phyloP scores from a whole-genome alignment of 2,888 invertebrate genomes.

The Aricia artaxerxes region DNA sequence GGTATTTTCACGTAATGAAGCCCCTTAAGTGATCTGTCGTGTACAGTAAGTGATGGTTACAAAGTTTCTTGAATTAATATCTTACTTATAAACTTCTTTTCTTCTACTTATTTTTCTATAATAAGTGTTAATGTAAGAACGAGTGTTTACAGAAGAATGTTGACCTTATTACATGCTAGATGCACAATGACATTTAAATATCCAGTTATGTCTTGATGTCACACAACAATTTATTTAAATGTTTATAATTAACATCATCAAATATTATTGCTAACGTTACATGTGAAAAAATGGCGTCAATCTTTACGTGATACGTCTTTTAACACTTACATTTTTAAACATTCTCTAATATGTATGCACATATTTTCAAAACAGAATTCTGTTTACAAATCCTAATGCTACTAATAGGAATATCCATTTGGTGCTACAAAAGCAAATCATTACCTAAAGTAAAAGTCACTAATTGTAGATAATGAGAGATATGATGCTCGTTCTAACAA shows the following conservation, averaged over 20 bases:
- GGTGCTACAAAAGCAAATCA: not conserved
- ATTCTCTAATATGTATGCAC: not conserved
- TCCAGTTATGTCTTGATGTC: not conserved
- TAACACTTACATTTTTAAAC: not conserved
- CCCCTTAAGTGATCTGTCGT: constrained; percentile 43
- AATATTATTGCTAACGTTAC: not conserved
- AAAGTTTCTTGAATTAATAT: not conserved
- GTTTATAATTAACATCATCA: not conserved
- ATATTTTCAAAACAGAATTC: not conserved
- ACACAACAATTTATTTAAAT: not conserved
- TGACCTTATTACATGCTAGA: not conserved
- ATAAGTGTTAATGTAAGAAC: not conserved
- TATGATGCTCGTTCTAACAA: constrained; percentile 5
- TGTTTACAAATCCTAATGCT: not conserved
- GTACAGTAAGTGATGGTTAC: constrained; percentile 42
- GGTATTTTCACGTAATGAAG: too few relatives aligned
- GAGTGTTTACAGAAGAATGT: not conserved
- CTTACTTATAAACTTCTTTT: not conserved
- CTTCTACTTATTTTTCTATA: not conserved
- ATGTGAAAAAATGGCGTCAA: not conserved
- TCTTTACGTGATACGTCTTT: not conserved
- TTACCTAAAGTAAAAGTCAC: constrained; percentile 23
- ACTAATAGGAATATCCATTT: not conserved
- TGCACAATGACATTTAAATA: not conserved
- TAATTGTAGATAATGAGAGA: constrained; percentile 22